Base-by-base conservation (phyloP, 2,797 vertebrate genomes). In the Centropyge bicolor region DNA sequence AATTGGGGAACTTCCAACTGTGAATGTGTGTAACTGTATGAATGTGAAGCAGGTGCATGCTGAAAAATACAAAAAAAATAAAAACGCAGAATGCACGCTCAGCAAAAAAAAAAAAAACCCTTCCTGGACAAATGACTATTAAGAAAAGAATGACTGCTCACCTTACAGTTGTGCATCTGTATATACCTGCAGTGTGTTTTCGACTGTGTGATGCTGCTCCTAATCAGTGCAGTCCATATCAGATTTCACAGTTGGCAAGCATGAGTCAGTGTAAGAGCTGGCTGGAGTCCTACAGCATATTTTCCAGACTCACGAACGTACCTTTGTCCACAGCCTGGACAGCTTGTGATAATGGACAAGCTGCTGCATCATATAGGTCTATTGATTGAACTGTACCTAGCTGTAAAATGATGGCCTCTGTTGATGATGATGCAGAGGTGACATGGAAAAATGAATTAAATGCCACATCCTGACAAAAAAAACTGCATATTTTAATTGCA, bases 181-280 rank as follows among this genome's bases (percentile, higher is more conserved):
- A 48, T 77, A 70, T 67, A 80, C 52, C 81, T 88, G 89, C 83
- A 81, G 46, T 80, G 79, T 73, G 71, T 84, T 87, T 85, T 76
- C 78, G 81, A 62, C 73, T 78, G 70, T 67, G 77, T 54, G 72
- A 83, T 87, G 78, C 78, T 78, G 77, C 82, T 82, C 63, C 83
- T 78, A 78, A 93, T 92, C 89, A 92, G 84, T 78, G 81, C 78
- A 70, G 80, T 74, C 74, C 86, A 65, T 88, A 91, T 93, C 92
- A 88, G 81, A 88, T 94, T 93, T 91, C 92, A 92, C 92, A 91
- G 85, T 83, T 62, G 81, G 81, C 76, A 86, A 86, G 81, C 79
- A 70, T 92, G 91, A 94, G 85, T 93, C 91, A 90, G 88, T 90
- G 77, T 69, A 83, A 76, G 85, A 85, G 67, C 85, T 94, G 93